Conservation (phyloP, 2,797 vertebrate species). For the Halcyon chelicuti region DNA sequence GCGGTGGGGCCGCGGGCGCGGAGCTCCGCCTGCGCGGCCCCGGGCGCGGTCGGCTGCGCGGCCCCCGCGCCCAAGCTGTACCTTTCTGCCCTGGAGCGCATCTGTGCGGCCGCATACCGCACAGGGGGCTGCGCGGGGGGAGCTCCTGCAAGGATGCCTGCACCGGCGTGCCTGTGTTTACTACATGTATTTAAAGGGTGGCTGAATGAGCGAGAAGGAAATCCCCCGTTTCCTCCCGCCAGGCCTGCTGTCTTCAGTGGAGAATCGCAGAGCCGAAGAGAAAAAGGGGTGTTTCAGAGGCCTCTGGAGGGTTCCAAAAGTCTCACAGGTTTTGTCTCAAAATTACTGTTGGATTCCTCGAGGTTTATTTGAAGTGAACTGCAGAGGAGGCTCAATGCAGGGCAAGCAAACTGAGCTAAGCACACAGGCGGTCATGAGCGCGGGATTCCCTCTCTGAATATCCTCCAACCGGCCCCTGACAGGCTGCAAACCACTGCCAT, state of each 20-base stretch:
- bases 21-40: conserved; percentile 26
- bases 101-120: accelerated
- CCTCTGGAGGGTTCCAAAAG: not conserved
- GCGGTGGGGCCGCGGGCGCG: conserved; percentile 24
- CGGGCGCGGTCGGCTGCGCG: not conserved
- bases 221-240: not conserved
- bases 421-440: accelerated
- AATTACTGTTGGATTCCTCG: not conserved
- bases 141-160: not conserved
- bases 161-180: not conserved
- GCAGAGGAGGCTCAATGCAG: not conserved
- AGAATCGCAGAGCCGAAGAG: not conserved
- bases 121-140: not conserved
- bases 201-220: not conserved
- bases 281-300: not conserved
- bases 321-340: not conserved
- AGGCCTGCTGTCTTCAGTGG: not conserved
- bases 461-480: accelerated
- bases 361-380: not conserved
- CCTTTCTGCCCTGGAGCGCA: not conserved
- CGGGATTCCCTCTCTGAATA: not conserved
- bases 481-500: accelerated
- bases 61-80: not conserved
- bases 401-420: not conserved
- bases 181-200: not conserved